A percentile compares a stretch with the other conserved stretches of the same genome.
phyloP scores from a whole-genome alignment of 2,113 vertebrate species.

The Serinus canaria region DNA sequence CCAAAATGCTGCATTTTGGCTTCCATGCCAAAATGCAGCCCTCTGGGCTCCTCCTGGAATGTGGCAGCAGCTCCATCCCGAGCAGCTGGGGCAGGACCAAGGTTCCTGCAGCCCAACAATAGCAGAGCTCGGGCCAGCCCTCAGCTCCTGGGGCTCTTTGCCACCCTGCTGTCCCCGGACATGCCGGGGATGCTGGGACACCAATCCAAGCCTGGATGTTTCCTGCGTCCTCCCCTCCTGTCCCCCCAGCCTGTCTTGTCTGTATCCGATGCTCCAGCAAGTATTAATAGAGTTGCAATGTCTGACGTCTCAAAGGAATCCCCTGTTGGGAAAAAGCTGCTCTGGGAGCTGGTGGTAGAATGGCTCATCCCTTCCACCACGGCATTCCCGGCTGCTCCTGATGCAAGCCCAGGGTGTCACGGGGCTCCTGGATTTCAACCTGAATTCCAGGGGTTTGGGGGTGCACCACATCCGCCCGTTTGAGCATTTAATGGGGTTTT shows the following conservation, averaged over 20 bases:
- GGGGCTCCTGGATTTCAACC: neutral
- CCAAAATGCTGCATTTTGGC: neutral
- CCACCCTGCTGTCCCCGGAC: neutral
- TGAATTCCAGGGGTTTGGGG: slow-evolving; percentile 27
- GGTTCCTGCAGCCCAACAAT: neutral
- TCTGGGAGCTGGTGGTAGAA: neutral
- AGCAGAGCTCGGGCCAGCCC: neutral
- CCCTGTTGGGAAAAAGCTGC: neutral
- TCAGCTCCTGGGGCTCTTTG: neutral
- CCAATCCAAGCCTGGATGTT: neutral
- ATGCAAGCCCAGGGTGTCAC: neutral
- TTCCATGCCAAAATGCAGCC: too few relatives aligned
- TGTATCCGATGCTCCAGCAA: slow-evolving; percentile 30
- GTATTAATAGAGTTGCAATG: slow-evolving; percentile 47
- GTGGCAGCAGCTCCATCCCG: neutral
- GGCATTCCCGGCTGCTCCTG: neutral
- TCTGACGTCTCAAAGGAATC: slow-evolving; percentile 51
- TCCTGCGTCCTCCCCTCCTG: neutral
- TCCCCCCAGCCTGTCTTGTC: slow-evolving; percentile 23
- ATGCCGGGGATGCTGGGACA: neutral
- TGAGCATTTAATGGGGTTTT: slow-evolving; percentile 57
- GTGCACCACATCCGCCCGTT: neutral
- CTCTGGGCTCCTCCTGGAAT: neutral
- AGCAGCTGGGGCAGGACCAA: neutral
- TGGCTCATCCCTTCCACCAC: neutral